Evolutionary conservation across 1,140 invertebrate genomes (phyloP).

Genomic region (Andricus grossulariae): DNA sequence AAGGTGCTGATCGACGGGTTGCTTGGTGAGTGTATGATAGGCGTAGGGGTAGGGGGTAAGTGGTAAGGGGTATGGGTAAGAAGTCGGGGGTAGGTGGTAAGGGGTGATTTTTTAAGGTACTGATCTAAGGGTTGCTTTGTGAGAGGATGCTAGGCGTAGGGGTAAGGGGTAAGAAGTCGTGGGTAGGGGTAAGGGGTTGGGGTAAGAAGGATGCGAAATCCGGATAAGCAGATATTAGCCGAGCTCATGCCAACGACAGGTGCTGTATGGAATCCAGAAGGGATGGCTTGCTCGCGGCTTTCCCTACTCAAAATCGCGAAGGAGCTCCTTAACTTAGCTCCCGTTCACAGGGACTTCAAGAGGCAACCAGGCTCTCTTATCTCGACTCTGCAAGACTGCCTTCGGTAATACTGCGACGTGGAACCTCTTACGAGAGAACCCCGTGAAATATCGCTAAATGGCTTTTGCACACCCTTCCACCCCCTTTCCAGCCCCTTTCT

Average conservation of each 20-base stretch:
- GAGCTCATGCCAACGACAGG: conserved; percentile 50
- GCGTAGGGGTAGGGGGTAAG: conserved; percentile 20
- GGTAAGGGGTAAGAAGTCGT: background rate
- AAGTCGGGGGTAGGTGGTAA: background rate
- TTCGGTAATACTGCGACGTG: conserved; percentile 69
- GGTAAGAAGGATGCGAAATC: conserved; percentile 57
- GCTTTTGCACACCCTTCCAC: conserved; percentile 48
- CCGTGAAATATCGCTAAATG: conserved; percentile 74
- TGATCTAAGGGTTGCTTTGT: conserved; percentile 35
- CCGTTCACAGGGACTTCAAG: conserved; percentile 60
- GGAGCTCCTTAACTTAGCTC: conserved; percentile 58
- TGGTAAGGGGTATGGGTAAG: too few relatives aligned
- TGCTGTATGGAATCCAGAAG: conserved; percentile 54
- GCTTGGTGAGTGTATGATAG: background rate
- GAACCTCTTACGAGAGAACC: conserved; percentile 62
- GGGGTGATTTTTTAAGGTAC: conserved; percentile 46
- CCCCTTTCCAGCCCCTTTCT: conserved; percentile 34
- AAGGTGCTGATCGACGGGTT: conserved; percentile 45
- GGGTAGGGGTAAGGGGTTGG: conserved; percentile 21
- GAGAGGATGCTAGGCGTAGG: conserved; percentile 26
- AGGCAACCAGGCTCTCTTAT: conserved; percentile 67
- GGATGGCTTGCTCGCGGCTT: conserved; percentile 62
- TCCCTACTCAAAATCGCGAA: conserved; percentile 51
- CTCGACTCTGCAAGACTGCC: conserved; percentile 74
- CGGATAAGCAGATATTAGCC: conserved; percentile 71